Conservation (phyloP, 2,113 vertebrate species). For the Entomyzon cyanotis region DNA sequence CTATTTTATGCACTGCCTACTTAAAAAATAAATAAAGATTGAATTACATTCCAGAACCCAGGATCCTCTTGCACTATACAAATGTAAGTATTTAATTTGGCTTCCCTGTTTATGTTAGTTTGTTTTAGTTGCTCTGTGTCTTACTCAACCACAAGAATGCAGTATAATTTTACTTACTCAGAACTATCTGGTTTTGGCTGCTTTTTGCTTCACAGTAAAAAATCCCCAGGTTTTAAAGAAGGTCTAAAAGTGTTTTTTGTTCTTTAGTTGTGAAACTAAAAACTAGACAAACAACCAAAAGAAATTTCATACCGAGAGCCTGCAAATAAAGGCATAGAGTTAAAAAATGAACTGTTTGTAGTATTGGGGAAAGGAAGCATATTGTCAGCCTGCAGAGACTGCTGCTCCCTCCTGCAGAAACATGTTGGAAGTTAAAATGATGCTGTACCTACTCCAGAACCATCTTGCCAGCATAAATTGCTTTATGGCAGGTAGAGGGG, state of each 20-base stretch:
- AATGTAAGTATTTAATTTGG: constrained; percentile 70
- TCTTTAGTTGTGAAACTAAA: constrained; percentile 65
- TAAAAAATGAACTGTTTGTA: constrained; percentile 21
- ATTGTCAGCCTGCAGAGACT: not conserved
- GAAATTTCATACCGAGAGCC: constrained; percentile 22
- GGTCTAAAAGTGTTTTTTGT: constrained; percentile 57
- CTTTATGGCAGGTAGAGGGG: not conserved
- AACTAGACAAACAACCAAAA: constrained; percentile 55
- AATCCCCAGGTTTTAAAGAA: constrained; percentile 1
- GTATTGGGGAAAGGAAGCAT: not conserved
- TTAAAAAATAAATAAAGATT: constrained; percentile 61
- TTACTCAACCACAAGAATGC: constrained; percentile 61
- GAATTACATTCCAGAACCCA: constrained; percentile 53
- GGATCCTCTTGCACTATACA: constrained; percentile 61
- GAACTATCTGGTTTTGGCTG: constrained; percentile 58
- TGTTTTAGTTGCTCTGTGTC: constrained; percentile 65
- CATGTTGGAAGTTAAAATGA: not conserved
- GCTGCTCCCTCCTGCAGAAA: not conserved
- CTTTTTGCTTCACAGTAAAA: constrained; percentile 32
- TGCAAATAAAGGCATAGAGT: constrained; percentile 20
- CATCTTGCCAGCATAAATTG: not conserved
- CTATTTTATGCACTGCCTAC: constrained; percentile 36
- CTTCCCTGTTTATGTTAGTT: constrained; percentile 65
- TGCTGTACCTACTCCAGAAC: not conserved
- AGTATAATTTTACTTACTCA: constrained; percentile 59